Base-by-base conservation (phyloP, 2,113 vertebrate species). In the Barbus barbus region DNA sequence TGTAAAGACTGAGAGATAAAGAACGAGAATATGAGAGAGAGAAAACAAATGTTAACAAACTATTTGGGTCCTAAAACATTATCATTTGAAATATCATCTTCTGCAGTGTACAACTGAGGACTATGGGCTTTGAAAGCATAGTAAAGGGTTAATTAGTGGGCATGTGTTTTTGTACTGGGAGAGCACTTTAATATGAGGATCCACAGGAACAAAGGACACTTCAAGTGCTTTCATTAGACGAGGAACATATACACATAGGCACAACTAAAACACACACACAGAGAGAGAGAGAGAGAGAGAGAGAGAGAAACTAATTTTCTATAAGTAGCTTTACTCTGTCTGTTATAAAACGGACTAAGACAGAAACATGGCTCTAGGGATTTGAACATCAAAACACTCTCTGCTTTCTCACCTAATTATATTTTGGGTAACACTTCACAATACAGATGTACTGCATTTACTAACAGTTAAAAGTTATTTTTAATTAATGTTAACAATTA, bases 1-100 rank as follows among this genome's bases (percentile, higher is more conserved):
- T 96, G 90, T 1, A 88, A 79, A 46, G 46, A 71, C 16, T 73
- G 12, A 86, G 38, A 85, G 26, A 82, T 12, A 3, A 26, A 78
- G 28, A 72, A 31, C 41, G 3, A 67, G 63, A 33, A 18, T 12
- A 41, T 53, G 31, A 44, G 38, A 26, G 16, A 31, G 22, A 0
- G 9, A 7, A 18, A 13, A 31, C 1, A 48, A n/a, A 8, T 0
- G 28, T n/a, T 48, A 58, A n/a, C 9, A 9, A n/a, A 41, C 36
- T 74, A 46, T 58, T 48, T 74, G 41, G 7, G 3, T 28, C 5
- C 24, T 11, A 16, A 51, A 75, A 28, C 1, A 1, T 56, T 2
- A 9, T 18, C 28, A 33, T 48, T 9, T 48, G 38, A 56, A 56
- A 18, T 0, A 3, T 53, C 3, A 26, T 18, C 28, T 53, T 48